These are phyloP conservation scores for Pherbina coryleti DNA, from an alignment of 2,888 invertebrate species.

Conservation along the genomic window DNA sequence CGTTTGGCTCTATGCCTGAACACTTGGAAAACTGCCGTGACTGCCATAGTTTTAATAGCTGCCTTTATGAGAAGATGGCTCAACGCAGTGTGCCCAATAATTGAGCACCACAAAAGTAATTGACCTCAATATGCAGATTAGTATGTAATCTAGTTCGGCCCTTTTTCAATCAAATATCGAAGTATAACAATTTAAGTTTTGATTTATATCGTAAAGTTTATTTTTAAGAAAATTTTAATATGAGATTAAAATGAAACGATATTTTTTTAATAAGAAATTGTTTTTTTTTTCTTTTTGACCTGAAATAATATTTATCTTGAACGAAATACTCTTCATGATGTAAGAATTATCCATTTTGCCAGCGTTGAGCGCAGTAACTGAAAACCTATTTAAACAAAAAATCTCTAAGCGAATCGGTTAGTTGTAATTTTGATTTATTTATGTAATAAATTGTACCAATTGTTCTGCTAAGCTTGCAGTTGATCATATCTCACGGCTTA, in stretches of 20 bases:
- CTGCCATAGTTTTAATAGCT: constrained; percentile 50
- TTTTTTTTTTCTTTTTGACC: neutral
- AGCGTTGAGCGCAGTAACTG: neutral
- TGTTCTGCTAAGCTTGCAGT: too few relatives aligned
- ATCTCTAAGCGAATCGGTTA: too few relatives aligned
- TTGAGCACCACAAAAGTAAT: neutral
- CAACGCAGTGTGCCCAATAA: constrained; percentile 20
- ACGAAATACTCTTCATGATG: too few relatives aligned
- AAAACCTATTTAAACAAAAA: too few relatives aligned
- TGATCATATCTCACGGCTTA: too few relatives aligned
- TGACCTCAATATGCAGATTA: too few relatives aligned
- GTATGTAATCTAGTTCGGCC: too few relatives aligned
- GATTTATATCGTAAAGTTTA: neutral
- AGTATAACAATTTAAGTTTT: neutral
- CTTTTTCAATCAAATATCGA: too few relatives aligned
- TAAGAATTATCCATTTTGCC: too few relatives aligned
- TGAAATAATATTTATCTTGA: too few relatives aligned
- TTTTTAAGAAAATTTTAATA: neutral
- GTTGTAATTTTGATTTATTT: too few relatives aligned
- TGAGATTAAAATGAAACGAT: neutral
- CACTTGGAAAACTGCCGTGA: constrained; percentile 60
- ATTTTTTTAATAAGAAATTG: neutral
- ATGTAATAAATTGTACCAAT: too few relatives aligned
- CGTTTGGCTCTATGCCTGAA: constrained; percentile 52
- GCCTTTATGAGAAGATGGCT: constrained; percentile 48